phyloP scores from a whole-genome alignment of 1,140 invertebrate species.

The Brachionus rotundiformis region DNA sequence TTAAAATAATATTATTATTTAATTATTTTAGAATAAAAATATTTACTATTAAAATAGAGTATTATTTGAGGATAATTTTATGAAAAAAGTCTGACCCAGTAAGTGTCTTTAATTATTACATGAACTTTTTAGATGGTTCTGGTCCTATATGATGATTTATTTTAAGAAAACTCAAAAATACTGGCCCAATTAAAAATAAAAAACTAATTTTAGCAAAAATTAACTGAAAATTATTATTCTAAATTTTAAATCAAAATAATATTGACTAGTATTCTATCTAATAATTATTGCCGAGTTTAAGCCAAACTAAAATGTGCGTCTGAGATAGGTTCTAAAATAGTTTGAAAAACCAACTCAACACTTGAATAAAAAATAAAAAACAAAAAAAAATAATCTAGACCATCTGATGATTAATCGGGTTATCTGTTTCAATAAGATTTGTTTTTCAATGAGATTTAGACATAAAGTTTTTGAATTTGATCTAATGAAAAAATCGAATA shows the following conservation, averaged over 20 bases:
- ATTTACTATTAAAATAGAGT: too few relatives aligned
- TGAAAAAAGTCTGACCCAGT: background rate
- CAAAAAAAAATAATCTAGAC: background rate
- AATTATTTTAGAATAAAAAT: too few relatives aligned
- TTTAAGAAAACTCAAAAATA: background rate
- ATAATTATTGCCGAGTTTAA: too few relatives aligned
- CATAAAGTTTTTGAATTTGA: constrained; percentile 6
- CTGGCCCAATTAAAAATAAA: background rate
- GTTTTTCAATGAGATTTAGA: background rate
- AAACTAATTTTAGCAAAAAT: too few relatives aligned
- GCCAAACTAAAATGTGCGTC: too few relatives aligned
- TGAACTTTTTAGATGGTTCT: background rate
- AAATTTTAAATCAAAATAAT: too few relatives aligned
- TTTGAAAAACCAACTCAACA: background rate
- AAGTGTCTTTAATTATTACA: background rate
- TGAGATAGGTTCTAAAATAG: background rate
- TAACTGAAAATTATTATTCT: too few relatives aligned
- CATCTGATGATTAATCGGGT: constrained; percentile 40
- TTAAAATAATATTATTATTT: too few relatives aligned
- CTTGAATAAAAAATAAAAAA: background rate
- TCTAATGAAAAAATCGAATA: background rate
- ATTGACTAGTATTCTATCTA: too few relatives aligned
- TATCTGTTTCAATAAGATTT: constrained; percentile 18
- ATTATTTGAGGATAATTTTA: background rate
- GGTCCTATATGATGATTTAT: background rate